Evolutionary conservation across 2,888 invertebrate genomes (phyloP).

Genomic region (Eucriotettix oculatus): DNA sequence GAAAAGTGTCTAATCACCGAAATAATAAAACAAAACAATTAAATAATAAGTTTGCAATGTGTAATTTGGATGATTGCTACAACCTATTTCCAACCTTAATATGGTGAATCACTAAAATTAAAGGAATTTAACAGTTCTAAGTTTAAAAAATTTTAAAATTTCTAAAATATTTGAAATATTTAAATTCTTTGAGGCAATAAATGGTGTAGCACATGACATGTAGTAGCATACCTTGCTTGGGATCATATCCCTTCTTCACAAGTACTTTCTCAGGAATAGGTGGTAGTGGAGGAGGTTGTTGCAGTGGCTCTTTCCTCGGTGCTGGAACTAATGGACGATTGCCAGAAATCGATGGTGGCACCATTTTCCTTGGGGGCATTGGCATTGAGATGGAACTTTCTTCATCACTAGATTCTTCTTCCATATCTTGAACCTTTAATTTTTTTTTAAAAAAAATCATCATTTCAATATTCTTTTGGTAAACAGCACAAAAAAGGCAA

Average conservation of each 20-base stretch:
- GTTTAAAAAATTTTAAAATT: no score
- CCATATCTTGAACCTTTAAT: slow-evolving; percentile 70
- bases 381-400: slow-evolving; percentile 25
- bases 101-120: no score
- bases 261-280: slow-evolving; percentile 84
- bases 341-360: slow-evolving; percentile 6
- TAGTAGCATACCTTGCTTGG: slow-evolving; percentile 48
- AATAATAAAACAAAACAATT: no score
- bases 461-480: not conserved
- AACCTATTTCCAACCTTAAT: no score
- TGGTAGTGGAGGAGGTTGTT: slow-evolving; percentile 55
- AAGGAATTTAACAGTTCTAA: no score
- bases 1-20: no score
- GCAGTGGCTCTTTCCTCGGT: slow-evolving; percentile 23
- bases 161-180: no score
- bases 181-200: no score
- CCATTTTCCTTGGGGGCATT: slow-evolving; percentile 19
- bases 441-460: not conserved
- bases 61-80: no score
- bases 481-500: not conserved
- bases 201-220: not conserved
- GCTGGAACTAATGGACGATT: slow-evolving; percentile 6
- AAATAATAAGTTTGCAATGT: no score
- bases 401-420: slow-evolving; percentile 67
- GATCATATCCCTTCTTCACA: slow-evolving; percentile 92